phyloP scores from a whole-genome alignment of 2,888 invertebrate species.

The Diachrysia chrysitis region DNA sequence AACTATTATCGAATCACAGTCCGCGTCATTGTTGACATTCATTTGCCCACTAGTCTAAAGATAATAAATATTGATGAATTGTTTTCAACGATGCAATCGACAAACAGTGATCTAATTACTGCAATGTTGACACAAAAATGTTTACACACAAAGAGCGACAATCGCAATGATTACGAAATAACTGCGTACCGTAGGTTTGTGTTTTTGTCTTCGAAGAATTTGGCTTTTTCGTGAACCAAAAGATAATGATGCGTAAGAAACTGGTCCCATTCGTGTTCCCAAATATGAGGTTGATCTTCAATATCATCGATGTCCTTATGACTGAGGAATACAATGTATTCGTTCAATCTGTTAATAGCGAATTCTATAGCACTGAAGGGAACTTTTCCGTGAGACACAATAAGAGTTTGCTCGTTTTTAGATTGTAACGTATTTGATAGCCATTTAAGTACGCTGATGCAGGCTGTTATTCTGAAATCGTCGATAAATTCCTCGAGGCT shows the following conservation, averaged over 20 bases:
- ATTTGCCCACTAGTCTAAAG: constrained; percentile 18
- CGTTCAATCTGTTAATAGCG: constrained; percentile 93
- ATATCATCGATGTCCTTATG: constrained; percentile 94
- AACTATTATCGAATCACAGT: constrained; percentile 17
- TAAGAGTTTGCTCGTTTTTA: constrained; percentile 88
- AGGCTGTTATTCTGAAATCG: constrained; percentile 96
- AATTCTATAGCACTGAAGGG: constrained; percentile 94
- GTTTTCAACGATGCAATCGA: constrained; percentile 45
- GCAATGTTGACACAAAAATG: constrained; percentile 48
- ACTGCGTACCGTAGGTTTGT: constrained; percentile 73
- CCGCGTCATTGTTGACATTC: constrained; percentile 37
- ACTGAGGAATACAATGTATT: constrained; percentile 92
- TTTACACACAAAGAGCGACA: constrained; percentile 49
- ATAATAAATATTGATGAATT: constrained; percentile 54
- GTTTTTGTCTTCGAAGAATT: constrained; percentile 83
- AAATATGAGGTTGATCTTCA: constrained; percentile 90
- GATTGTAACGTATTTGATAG: constrained; percentile 89
- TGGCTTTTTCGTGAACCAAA: constrained; percentile 91
- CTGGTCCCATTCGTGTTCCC: constrained; percentile 97
- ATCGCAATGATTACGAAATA: constrained; percentile 30
- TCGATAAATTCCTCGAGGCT: constrained; percentile 95
- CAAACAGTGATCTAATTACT: constrained; percentile 62
- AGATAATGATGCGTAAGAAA: constrained; percentile 92
- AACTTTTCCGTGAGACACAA: constrained; percentile 90
- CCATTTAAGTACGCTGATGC: constrained; percentile 95